Conservation (phyloP, 1,140 invertebrate genomes). For the Stenopsyche tienmushanensis region DNA sequence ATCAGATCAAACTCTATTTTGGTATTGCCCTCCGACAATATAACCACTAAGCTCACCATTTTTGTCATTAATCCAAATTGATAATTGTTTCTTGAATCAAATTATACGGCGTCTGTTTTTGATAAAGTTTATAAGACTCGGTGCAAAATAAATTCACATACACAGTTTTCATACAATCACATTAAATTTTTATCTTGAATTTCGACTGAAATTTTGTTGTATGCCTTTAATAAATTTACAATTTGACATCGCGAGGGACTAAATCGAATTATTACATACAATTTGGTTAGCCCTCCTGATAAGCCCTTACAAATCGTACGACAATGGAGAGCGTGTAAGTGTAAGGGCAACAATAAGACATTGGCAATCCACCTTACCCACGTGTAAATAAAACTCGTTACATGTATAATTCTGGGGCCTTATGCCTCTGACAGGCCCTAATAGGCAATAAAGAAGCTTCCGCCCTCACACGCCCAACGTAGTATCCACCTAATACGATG, state of each 20-base stretch:
- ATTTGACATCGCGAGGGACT: not conserved
- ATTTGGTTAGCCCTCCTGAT: not conserved
- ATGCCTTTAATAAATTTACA: not conserved
- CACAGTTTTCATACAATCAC: not conserved
- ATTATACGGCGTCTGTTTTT: too few relatives aligned
- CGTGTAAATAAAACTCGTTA: constrained; percentile 31
- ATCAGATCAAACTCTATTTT: constrained; percentile 29
- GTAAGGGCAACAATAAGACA: constrained; percentile 16
- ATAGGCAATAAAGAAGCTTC: constrained; percentile 38
- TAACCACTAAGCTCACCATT: not conserved
- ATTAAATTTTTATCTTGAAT: not conserved
- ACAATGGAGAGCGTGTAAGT: not conserved
- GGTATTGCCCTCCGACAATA: too few relatives aligned
- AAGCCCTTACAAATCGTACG: too few relatives aligned
- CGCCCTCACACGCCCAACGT: not conserved
- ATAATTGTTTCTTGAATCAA: not conserved
- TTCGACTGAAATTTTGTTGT: not conserved
- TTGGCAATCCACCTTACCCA: constrained; percentile 19
- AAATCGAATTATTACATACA: not conserved
- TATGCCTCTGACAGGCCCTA: constrained; percentile 34
- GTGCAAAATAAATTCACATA: too few relatives aligned
- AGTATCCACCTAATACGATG: not conserved
- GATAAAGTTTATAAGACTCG: too few relatives aligned
- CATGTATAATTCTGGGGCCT: constrained; percentile 35
- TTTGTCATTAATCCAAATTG: not conserved